A percentile compares a stretch with the other conserved stretches of the same genome.
Evolutionary conservation across 2,113 vertebrate genomes (phyloP).

Genomic region (Sebastes schlegelii): DNA sequence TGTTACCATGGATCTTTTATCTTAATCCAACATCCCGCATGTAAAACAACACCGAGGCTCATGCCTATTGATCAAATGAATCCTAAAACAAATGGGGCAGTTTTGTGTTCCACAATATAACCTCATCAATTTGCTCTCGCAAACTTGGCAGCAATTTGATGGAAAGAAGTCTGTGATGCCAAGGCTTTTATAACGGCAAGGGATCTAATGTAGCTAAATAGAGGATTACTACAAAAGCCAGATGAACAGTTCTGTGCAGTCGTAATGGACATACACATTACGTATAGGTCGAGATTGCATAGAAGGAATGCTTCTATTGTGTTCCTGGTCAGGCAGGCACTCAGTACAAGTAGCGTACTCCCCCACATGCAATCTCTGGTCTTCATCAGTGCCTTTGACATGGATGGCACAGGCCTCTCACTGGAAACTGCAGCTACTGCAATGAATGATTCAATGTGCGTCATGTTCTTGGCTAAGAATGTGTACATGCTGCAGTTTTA

Average conservation of each 20-base stretch:
- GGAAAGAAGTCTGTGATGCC: background rate
- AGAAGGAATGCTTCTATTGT: background rate
- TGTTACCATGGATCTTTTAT: background rate
- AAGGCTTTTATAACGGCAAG: background rate
- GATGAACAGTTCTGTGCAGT: background rate
- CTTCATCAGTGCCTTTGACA: background rate
- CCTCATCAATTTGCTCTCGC: background rate
- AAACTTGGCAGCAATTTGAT: background rate
- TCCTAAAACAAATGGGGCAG: background rate
- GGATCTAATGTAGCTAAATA: background rate
- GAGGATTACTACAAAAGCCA: background rate
- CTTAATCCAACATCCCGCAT: background rate
- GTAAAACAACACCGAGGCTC: background rate
- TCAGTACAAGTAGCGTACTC: slow-evolving; percentile 10
- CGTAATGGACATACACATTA: background rate
- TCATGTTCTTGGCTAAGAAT: background rate
- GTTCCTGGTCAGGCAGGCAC: background rate
- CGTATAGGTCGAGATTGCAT: background rate
- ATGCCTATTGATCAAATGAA: background rate
- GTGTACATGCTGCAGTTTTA: background rate
- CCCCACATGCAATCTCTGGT: slow-evolving; percentile 6
- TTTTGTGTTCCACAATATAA: background rate
- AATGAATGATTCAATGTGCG: background rate
- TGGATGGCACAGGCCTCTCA: background rate
- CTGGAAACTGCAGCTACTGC: slow-evolving; percentile 4